Evolutionary conservation across 2,888 invertebrate species (phyloP), one percentile per base, ranked within the genome.

Genomic region (Achlya flavicornis): DNA sequence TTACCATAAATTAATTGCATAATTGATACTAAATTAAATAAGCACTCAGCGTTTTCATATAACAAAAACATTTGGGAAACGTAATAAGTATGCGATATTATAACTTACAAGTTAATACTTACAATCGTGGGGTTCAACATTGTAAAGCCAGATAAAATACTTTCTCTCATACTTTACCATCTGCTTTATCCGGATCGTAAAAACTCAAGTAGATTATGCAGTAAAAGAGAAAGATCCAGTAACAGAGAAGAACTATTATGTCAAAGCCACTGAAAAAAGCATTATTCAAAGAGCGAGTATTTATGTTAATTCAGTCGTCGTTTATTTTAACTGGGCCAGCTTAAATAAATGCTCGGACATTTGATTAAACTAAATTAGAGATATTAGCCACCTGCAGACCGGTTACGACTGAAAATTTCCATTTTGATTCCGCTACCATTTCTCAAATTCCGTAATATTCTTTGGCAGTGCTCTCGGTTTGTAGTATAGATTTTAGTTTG

Each of bases 231-330:
- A n/a, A 26, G 26, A 26, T 2, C 26, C 26, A 26, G n/a, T 35
- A 35, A 35, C 11, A 58, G 58, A 33, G 10, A 38, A 33, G 10
- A 19, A 38, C 19, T 53, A 16, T 35, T 59, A 41, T 16, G 38
- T 19, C 38, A 59, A 59, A 38, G 38, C 59, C n/a, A 41, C 16
- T 59, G 26, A 26, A 58, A 63, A 19, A 33, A 33, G 33, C 58
- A 5, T 53, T 33, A n/a, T 32, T 43, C 63, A 61, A 63, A 69
- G 64, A 60, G 61, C 63, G 61, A 61, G 62, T 70, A 63, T 69
- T 75, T 73, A 76, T 75, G 71, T 62, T 71, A 71, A 76, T 74
- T 67, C 63, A 59, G 61, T 67, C 62, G 46, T 58, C 66, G 66
- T 70, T 69, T 66, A 64, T 69, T 58, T 68, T 66, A 64, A 63